Percentiles rank a stretch among this genome's conserved stretches.
phyloP scores from a whole-genome alignment of 2,113 vertebrate genomes.

The Cyprinodon variegatus region DNA sequence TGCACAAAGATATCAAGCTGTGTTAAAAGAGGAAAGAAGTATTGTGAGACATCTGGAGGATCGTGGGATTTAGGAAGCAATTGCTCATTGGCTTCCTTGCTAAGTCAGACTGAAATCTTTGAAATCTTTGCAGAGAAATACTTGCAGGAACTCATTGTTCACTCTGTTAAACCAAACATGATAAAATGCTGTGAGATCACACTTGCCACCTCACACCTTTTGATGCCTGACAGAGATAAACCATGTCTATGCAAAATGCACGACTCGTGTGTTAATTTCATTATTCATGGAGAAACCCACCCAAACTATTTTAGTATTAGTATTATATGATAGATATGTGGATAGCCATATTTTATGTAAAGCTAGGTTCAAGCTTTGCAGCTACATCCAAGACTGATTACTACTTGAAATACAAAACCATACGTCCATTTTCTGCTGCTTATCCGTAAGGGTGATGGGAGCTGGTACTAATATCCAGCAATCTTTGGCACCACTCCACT shows the following conservation, averaged over 20 bases:
- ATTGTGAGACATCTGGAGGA: constrained; percentile 39
- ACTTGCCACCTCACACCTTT: neutral
- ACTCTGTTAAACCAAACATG: constrained; percentile 6
- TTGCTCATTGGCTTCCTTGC: neutral
- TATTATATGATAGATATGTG: neutral
- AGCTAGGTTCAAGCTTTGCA: neutral
- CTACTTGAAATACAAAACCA: neutral
- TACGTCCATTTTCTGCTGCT: too few relatives aligned
- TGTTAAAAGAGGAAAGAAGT: neutral
- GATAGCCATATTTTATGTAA: too few relatives aligned
- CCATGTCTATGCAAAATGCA: neutral
- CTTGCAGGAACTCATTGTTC: constrained; percentile 5
- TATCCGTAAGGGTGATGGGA: too few relatives aligned
- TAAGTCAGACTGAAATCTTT: constrained; percentile 16
- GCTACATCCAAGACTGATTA: neutral
- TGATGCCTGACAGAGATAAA: neutral
- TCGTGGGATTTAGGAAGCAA: constrained; percentile 38
- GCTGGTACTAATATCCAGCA: too few relatives aligned
- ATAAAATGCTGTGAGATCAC: constrained; percentile 1
- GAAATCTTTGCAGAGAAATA: constrained; percentile 30
- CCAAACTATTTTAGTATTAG: neutral
- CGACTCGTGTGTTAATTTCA: neutral
- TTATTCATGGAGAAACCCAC: neutral
- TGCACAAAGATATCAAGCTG: constrained; percentile 36
- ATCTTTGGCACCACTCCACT: too few relatives aligned